A percentile compares a stretch with the other conserved stretches of the same genome.
phyloP scores from a whole-genome alignment of 2,888 invertebrate genomes.

The Ennomos quercinarius region DNA sequence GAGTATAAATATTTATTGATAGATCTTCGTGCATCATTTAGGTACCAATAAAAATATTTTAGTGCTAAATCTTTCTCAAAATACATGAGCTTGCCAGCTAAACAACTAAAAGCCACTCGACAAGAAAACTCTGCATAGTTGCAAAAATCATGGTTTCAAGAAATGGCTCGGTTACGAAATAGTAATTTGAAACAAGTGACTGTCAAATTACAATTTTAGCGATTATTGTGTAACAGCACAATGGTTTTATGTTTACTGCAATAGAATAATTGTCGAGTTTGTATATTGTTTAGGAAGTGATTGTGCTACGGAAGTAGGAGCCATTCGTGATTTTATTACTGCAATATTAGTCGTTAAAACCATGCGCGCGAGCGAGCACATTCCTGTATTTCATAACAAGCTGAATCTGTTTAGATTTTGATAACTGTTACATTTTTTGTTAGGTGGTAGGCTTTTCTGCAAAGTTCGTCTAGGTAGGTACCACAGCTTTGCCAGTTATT shows the following conservation, averaged over 20 bases:
- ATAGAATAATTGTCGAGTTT: slow-evolving; percentile 20
- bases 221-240: slow-evolving; percentile 32
- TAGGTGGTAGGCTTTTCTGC: no score
- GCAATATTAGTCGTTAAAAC: slow-evolving; percentile 4
- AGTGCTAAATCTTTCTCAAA: no score
- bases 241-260: slow-evolving; percentile 30
- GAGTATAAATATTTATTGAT: no score
- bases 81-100: background rate
- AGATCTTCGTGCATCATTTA: no score
- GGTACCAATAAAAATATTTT: no score
- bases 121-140: slow-evolving; percentile 20
- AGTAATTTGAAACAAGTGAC: slow-evolving; percentile 38
- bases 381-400: slow-evolving; percentile 1
- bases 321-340: slow-evolving; percentile 22
- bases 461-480: no score
- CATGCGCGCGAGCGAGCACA: slow-evolving; percentile 4
- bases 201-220: slow-evolving; percentile 37
- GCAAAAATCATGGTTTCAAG: slow-evolving; percentile 26
- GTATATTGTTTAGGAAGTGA: slow-evolving; percentile 26
- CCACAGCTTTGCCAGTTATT: no score
- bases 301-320: slow-evolving; percentile 17
- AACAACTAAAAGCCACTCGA: no score
- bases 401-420: no score
- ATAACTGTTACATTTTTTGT: no score
- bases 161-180: slow-evolving; percentile 31